Conservation (phyloP, 2,888 invertebrate genomes). For the Dasysyrphus albostriatus region DNA sequence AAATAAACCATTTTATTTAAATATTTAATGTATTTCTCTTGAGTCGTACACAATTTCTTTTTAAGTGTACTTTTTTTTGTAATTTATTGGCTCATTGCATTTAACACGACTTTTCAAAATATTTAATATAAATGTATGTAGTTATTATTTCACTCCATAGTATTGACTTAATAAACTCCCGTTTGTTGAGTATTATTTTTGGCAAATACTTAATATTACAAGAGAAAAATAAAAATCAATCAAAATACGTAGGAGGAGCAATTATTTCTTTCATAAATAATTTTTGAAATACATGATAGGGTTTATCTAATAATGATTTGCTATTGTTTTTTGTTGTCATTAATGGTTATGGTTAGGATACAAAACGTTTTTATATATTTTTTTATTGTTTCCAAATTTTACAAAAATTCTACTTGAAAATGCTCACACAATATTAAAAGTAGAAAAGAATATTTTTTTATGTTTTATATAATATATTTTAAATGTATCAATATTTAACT, state of each 20-base stretch:
- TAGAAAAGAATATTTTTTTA: conserved; percentile 60
- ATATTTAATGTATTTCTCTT: conserved; percentile 65
- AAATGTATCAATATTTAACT: conserved; percentile 61
- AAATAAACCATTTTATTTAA: not conserved
- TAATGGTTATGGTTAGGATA: conserved; percentile 51
- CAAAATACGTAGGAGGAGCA: conserved; percentile 37
- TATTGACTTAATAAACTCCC: conserved; percentile 36
- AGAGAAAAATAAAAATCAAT: conserved; percentile 40
- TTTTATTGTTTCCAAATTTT: conserved; percentile 46
- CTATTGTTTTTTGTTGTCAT: conserved; percentile 43
- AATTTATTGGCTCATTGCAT: conserved; percentile 51
- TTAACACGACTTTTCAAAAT: conserved; percentile 53
- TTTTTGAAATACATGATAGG: conserved; percentile 41
- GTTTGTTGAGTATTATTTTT: conserved; percentile 38
- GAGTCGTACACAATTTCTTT: conserved; percentile 73
- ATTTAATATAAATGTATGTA: conserved; percentile 61
- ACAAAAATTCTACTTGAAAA: conserved; percentile 57
- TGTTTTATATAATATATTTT: conserved; percentile 71
- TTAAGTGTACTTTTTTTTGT: conserved; percentile 40
- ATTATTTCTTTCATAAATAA: conserved; percentile 24
- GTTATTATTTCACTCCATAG: conserved; percentile 54
- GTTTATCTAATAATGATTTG: conserved; percentile 41
- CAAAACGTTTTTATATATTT: conserved; percentile 38
- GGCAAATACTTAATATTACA: conserved; percentile 33
- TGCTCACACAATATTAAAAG: conserved; percentile 65